Percentiles rank a stretch among this genome's conserved stretches.
phyloP scores from a whole-genome alignment of 92 coral and sea anemone genomes.

The Epizoanthus scotinus region DNA sequence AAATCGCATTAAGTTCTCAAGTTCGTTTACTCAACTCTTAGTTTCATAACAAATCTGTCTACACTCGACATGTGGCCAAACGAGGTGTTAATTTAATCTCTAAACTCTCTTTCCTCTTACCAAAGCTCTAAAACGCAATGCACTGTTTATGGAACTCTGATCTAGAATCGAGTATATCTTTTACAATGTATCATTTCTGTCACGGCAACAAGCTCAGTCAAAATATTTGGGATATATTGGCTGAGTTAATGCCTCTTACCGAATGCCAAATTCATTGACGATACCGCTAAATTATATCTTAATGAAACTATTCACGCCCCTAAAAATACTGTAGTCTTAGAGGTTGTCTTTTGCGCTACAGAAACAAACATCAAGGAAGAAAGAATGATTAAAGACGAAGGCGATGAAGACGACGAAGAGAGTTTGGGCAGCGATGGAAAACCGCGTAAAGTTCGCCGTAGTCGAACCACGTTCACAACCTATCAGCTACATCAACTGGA shows the following conservation, averaged over 20 bases:
- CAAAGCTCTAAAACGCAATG: conserved; percentile 25
- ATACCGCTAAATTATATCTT: conserved; percentile 7
- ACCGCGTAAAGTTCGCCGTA: conserved; percentile 87
- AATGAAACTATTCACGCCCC: conserved; percentile 31
- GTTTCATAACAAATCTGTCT: conserved; percentile 45
- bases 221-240: conserved; percentile 23
- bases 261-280: not conserved
- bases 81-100: conserved; percentile 67
- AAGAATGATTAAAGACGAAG: conserved; percentile 44
- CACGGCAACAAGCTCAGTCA: not conserved
- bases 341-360: not conserved
- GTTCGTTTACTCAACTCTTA: conserved; percentile 66
- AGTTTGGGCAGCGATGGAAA: conserved; percentile 70
- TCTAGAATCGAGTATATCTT: not conserved
- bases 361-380: conserved; percentile 47
- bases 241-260: not conserved
- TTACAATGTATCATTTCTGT: not conserved
- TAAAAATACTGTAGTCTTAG: not conserved
- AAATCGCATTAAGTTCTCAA: conserved; percentile 64
- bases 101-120: conserved; percentile 37
- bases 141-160: not conserved
- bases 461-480: conserved; percentile 96
- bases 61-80: conserved; percentile 50
- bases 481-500: conserved; percentile 96
- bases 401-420: conserved; percentile 45